phyloP scores from a whole-genome alignment of 2,113 vertebrate species.

The Egretta garzetta region DNA sequence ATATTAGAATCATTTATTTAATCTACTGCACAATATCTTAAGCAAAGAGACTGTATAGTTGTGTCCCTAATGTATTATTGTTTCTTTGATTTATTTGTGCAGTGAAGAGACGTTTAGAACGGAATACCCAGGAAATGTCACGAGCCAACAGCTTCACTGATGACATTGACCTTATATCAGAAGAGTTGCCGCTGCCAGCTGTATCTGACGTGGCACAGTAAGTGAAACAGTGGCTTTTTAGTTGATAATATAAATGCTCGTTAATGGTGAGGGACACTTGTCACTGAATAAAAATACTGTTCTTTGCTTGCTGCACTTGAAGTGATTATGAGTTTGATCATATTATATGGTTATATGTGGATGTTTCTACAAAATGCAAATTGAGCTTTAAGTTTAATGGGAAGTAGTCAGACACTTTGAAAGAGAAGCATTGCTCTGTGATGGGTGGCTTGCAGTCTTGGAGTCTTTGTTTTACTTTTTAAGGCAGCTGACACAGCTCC shows the following conservation, averaged over 20 bases:
- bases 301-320: background rate
- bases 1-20: background rate
- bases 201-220: constrained; percentile 78
- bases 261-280: background rate
- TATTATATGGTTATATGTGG: background rate
- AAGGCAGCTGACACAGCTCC: background rate
- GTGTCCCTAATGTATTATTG: background rate
- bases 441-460: background rate
- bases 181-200: constrained; percentile 76
- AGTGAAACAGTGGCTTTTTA: constrained; percentile 32
- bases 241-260: background rate
- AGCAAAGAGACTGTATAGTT: background rate
- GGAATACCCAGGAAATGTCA: constrained; percentile 73
- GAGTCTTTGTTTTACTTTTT: background rate
- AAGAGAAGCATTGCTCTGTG: background rate
- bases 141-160: constrained; percentile 81
- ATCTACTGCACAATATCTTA: background rate
- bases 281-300: background rate
- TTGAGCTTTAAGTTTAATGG: background rate
- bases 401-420: background rate
- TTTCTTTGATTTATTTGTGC: background rate
- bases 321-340: background rate
- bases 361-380: background rate
- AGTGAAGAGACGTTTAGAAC: constrained; percentile 69
- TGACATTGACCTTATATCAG: constrained; percentile 77